phyloP scores from a whole-genome alignment of 2,888 invertebrate genomes.

The Tachina grossa region DNA sequence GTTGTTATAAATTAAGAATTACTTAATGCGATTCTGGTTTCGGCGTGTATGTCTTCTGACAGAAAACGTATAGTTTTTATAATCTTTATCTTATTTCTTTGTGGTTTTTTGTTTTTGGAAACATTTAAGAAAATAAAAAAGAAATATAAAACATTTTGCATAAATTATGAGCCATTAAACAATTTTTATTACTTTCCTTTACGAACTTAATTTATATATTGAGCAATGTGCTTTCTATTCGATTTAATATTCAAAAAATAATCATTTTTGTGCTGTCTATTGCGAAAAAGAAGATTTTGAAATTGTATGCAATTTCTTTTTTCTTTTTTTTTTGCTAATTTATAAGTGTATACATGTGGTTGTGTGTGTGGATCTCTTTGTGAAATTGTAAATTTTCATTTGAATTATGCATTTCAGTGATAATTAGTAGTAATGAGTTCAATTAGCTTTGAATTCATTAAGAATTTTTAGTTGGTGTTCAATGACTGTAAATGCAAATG shows the following conservation, averaged over 20 bases:
- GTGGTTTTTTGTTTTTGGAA: constrained; percentile 24
- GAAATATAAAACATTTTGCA: constrained; percentile 56
- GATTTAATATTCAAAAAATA: constrained; percentile 23
- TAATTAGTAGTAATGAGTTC: constrained; percentile 35
- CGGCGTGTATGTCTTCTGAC: constrained; percentile 5
- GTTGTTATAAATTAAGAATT: constrained; percentile 48
- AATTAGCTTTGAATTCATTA: constrained; percentile 25
- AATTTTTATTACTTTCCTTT: constrained; percentile 60
- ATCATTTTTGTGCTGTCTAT: background rate
- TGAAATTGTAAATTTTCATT: constrained; percentile 1
- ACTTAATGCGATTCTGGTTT: constrained; percentile 2
- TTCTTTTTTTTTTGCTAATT: background rate
- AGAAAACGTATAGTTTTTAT: background rate
- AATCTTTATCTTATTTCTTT: background rate
- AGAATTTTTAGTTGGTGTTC: background rate
- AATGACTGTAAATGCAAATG: background rate
- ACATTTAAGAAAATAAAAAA: too few species aligned
- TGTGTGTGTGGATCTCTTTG: background rate
- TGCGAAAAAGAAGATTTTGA: constrained; percentile 7
- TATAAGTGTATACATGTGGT: background rate
- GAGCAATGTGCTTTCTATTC: constrained; percentile 1
- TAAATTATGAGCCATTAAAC: constrained; percentile 68
- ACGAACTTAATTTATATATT: background rate
- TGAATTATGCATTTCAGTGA: constrained; percentile 14
- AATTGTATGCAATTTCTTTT: constrained; percentile 17